Percentiles rank a stretch among this genome's conserved stretches.
These are phyloP conservation scores for Lipophrys pholis DNA, from an alignment of 2,113 vertebrate species.

Conservation along the genomic window DNA sequence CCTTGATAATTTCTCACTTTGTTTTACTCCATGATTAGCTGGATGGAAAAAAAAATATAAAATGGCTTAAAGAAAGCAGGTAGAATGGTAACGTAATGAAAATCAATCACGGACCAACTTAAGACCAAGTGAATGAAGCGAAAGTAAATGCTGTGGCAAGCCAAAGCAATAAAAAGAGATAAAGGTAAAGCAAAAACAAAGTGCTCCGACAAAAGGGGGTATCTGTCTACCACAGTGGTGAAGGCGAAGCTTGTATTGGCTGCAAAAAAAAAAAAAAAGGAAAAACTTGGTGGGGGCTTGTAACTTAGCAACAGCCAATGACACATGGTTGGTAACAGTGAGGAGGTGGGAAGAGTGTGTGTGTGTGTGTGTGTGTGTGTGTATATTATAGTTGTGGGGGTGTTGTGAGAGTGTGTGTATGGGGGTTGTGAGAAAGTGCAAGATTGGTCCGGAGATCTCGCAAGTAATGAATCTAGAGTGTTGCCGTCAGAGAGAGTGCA, in stretches of 20 bases:
- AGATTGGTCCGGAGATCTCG: slow-evolving; percentile 72
- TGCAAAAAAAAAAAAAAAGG: slow-evolving; percentile 19
- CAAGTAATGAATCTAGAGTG: slow-evolving; percentile 72
- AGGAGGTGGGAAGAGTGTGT: slow-evolving; percentile 70
- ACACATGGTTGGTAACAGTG: slow-evolving; percentile 71
- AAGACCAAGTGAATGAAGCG: slow-evolving; percentile 1
- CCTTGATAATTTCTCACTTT: not conserved
- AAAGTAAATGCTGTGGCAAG: slow-evolving; percentile 12
- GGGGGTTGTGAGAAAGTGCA: slow-evolving; percentile 69
- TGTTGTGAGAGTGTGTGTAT: slow-evolving; percentile 65
- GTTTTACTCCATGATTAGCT: not conserved
- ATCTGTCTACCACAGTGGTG: slow-evolving; percentile 50
- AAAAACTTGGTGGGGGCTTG: slow-evolving; percentile 64
- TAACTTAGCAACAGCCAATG: slow-evolving; percentile 81
- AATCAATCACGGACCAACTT: slow-evolving; percentile 1
- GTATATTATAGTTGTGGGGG: slow-evolving; percentile 62
- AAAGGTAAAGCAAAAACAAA: slow-evolving; percentile 51
- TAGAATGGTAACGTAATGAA: not conserved
- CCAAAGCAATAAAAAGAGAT: slow-evolving; percentile 20
- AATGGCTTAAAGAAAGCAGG: not conserved
- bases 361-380: slow-evolving; percentile 54
- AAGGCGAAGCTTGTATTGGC: slow-evolving; percentile 59
- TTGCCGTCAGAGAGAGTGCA: slow-evolving; percentile 49
- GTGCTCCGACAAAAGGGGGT: slow-evolving; percentile 41
- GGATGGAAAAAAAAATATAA: not conserved